Percentiles rank a stretch among this genome's conserved stretches.
Evolutionary conservation across 2,888 invertebrate genomes (phyloP).

Genomic region (Callinectes sapidus): DNA sequence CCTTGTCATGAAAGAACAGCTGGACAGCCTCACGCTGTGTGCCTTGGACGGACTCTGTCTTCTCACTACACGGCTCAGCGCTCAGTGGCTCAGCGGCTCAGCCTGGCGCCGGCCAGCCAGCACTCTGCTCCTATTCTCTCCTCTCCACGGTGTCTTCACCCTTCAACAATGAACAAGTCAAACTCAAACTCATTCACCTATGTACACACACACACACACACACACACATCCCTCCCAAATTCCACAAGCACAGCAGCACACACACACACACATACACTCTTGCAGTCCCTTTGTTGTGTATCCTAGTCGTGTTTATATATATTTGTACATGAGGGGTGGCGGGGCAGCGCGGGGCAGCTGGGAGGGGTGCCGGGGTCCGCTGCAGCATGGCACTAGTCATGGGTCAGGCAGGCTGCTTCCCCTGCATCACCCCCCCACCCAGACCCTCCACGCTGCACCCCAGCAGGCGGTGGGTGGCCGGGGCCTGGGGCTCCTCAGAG

Average conservation of each 20-base stretch:
- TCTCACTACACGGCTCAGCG: constrained; percentile 26
- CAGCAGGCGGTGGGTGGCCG: constrained; percentile 33
- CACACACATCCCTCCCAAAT: background rate
- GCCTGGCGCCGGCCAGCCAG: background rate
- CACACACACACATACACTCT: background rate
- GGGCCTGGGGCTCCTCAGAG: constrained; percentile 40
- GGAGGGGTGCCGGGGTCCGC: background rate
- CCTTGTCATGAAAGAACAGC: constrained; percentile 50
- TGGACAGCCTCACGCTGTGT: constrained; percentile 41
- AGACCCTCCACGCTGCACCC: constrained; percentile 48
- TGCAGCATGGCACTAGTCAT: constrained; percentile 11
- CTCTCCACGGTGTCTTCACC: background rate
- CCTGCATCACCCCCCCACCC: constrained; percentile 2
- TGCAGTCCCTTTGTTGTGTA: background rate
- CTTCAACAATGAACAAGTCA: background rate
- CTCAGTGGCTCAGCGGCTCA: too few species aligned
- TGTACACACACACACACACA: constrained; percentile 36
- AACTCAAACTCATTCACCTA: background rate
- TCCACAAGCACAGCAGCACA: too few species aligned
- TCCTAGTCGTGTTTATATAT: constrained; percentile 13
- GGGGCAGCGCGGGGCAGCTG: background rate
- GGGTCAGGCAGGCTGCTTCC: constrained; percentile 32
- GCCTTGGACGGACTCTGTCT: constrained; percentile 57
- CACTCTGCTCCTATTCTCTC: background rate
- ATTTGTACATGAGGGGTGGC: constrained; percentile 14